phyloP scores from a whole-genome alignment of 2,888 invertebrate genomes.

The Lydus trimaculatus region DNA sequence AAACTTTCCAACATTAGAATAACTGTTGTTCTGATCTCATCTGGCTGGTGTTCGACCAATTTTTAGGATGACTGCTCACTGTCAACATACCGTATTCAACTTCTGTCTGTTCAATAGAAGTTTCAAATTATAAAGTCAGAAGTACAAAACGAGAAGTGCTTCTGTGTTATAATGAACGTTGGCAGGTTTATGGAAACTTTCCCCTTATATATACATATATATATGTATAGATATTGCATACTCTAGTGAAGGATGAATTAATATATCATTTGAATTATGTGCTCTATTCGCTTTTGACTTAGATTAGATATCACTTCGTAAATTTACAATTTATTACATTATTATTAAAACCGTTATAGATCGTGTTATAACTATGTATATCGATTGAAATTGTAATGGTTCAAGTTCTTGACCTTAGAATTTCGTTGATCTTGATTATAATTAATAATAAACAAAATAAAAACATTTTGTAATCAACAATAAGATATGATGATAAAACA shows the following conservation, averaged over 20 bases:
- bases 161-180: constrained; percentile 17
- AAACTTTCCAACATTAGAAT: not conserved
- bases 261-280: constrained; percentile 30
- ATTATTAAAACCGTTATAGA: constrained; percentile 15
- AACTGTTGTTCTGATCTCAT: not conserved
- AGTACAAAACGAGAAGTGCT: constrained; percentile 13
- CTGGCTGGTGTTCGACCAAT: not conserved
- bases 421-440: constrained; percentile 15
- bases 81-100: not conserved
- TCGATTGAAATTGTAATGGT: constrained; percentile 12
- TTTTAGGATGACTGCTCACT: constrained; percentile 8
- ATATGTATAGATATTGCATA: constrained; percentile 22
- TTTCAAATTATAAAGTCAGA: constrained; percentile 26
- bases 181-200: constrained; percentile 26
- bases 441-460: not conserved
- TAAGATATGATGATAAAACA: not conserved
- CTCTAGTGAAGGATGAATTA: constrained; percentile 25
- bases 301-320: constrained; percentile 24
- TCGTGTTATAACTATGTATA: no score
- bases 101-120: not conserved
- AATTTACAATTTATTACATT: constrained; percentile 26
- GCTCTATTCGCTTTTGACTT: constrained; percentile 24
- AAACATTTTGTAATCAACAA: constrained; percentile 8
- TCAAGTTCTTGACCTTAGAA: constrained; percentile 20
- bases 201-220: no score